Percentiles rank a stretch among this genome's conserved stretches.
phyloP scores from a whole-genome alignment of 2,113 vertebrate genomes.

The Oreotrochilus melanogaster region DNA sequence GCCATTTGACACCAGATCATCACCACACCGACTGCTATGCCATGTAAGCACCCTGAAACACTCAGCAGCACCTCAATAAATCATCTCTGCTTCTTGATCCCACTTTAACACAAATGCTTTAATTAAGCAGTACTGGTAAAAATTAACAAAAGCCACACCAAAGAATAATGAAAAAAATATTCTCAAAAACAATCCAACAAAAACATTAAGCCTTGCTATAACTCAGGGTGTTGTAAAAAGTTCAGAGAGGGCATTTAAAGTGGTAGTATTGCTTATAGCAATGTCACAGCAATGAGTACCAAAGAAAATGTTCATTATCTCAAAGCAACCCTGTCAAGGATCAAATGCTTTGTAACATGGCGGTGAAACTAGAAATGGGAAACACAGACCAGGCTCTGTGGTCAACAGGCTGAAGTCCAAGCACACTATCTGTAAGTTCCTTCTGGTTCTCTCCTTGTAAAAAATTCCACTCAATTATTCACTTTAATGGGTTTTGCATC shows the following conservation, averaged over 20 bases:
- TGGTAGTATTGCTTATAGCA: neutral
- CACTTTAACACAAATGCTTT: neutral
- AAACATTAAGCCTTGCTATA: neutral
- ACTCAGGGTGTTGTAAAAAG: neutral
- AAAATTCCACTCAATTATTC: neutral
- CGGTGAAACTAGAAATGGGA: constrained; percentile 2
- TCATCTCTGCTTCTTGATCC: neutral
- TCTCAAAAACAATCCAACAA: neutral
- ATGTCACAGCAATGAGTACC: neutral
- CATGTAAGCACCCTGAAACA: neutral
- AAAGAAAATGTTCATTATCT: neutral
- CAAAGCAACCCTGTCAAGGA: neutral
- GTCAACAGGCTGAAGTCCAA: neutral
- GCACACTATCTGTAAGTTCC: neutral
- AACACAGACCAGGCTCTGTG: neutral
- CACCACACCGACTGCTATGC: neutral
- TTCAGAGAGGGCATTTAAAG: neutral
- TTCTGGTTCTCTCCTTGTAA: neutral
- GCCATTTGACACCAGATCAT: neutral
- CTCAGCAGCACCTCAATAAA: neutral
- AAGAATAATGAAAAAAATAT: neutral
- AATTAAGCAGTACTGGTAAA: neutral
- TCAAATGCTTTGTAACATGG: neutral
- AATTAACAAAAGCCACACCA: neutral
- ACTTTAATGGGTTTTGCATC: neutral